phyloP scores from a whole-genome alignment of 2,113 vertebrate genomes.

The Rostratula benghalensis region DNA sequence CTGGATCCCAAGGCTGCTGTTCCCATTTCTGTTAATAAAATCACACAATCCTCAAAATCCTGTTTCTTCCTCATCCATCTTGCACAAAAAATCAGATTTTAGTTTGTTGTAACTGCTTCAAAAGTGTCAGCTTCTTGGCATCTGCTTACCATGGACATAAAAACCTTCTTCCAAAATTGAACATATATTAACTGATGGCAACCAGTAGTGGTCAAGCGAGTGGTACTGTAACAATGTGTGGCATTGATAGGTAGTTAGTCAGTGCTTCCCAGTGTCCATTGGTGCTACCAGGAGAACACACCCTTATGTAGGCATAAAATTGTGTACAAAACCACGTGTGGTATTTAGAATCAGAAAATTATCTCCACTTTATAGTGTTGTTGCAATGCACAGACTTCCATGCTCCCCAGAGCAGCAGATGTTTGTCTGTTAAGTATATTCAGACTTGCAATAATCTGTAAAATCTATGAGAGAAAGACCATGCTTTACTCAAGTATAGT shows the following conservation, averaged over 20 bases:
- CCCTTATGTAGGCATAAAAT: too few relatives aligned
- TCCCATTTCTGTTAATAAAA: not conserved
- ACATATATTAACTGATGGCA: not conserved
- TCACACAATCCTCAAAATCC: not conserved
- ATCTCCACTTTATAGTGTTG: not conserved
- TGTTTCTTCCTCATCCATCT: not conserved
- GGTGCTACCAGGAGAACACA: too few relatives aligned
- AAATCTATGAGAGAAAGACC: not conserved
- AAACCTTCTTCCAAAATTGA: not conserved
- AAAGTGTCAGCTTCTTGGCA: not conserved
- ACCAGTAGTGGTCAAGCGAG: too few relatives aligned
- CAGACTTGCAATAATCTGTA: not conserved
- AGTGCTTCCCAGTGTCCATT: too few relatives aligned
- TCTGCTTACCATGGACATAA: not conserved
- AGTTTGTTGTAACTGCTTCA: not conserved
- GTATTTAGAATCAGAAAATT: not conserved
- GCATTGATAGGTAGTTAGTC: too few relatives aligned
- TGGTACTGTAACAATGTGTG: rapidly evolving
- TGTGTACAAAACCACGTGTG: not conserved
- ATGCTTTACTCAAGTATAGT: not conserved
- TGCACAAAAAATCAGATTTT: not conserved
- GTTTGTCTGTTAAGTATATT: not conserved
- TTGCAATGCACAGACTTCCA: rapidly evolving
- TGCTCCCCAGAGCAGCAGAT: not conserved
- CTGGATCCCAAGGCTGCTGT: not conserved